Evolutionary conservation across 2,113 vertebrate genomes (phyloP).

Genomic region (Taurulus bubalis): DNA sequence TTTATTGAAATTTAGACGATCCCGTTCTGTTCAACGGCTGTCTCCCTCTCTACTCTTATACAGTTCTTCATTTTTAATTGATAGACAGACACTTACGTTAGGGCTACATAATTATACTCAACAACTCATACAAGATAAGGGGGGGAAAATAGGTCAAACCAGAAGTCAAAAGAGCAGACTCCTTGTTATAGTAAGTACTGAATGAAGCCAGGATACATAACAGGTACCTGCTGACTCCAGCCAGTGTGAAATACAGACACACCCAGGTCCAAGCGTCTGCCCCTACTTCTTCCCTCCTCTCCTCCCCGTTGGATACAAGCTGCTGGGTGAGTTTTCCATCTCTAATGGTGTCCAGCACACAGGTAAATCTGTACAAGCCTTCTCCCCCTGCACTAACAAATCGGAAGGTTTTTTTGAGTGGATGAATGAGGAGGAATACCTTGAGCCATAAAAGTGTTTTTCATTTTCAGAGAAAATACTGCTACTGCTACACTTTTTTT

Average conservation of each 20-base stretch:
- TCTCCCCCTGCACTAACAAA: slow-evolving; percentile 1
- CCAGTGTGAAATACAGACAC: slow-evolving; percentile 26
- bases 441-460: slow-evolving; percentile 29
- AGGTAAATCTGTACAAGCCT: slow-evolving; percentile 65
- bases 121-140: neutral
- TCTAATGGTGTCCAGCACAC: slow-evolving; percentile 51
- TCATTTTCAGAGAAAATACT: slow-evolving; percentile 25
- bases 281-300: slow-evolving; percentile 24
- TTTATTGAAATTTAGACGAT: slow-evolving; percentile 44
- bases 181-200: slow-evolving; percentile 68
- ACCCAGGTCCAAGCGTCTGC: slow-evolving; percentile 27
- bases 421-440: slow-evolving; percentile 30
- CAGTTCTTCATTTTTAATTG: slow-evolving; percentile 15
- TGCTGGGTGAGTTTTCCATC: slow-evolving; percentile 68
- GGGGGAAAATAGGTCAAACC: neutral
- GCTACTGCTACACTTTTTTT: neutral
- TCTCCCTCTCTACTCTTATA: slow-evolving; percentile 16
- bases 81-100: neutral
- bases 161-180: slow-evolving; percentile 41
- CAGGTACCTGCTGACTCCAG: slow-evolving; percentile 27
- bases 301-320: slow-evolving; percentile 48
- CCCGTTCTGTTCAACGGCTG: slow-evolving; percentile 41
- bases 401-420: neutral
- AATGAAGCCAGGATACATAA: slow-evolving; percentile 29
- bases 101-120: neutral